Base-by-base conservation (phyloP, 1,140 invertebrate species). In the Drosophila prosaltans region DNA sequence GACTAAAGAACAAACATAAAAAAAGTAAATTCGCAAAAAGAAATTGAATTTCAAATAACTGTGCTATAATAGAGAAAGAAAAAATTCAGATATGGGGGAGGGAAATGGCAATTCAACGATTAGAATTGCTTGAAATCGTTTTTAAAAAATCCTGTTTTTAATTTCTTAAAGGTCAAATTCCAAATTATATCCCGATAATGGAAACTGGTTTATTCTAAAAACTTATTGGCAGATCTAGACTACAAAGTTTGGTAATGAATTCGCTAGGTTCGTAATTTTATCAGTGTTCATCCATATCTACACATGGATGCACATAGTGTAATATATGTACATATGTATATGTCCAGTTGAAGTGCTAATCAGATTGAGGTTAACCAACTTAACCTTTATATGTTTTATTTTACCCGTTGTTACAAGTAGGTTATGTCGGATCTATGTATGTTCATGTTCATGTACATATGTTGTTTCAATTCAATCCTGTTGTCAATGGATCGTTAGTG, bases 351-450 rank as follows among this genome's bases (percentile, higher is more conserved):
- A 5, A 4, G 32, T 36, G 32, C 32, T 36, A 36, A 36, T 36
- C 32, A 36, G 32, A 36, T 36, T 36, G 32, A 36, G 32, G 32
- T 36, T 36, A 1, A 36, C 6, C 32, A 36, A 36, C 32, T 36
- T 36, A 36, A 36, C 32, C 32, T 36, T 36, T 36, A 36, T 36
- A 36, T 36, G 6, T 4, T 36, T 36, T 36, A 36, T 36, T 26
- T 51, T 3, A 2, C 64, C 45, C 51, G 39, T 61, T 40, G 26
- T 85, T 85, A 3, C 82, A 86, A 82, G 82, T 86, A 78, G 81
- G 74, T 80, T 45, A 55, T 40, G 69, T 76, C 65, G 26, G 45
- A 30, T 71, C 45, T 73, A 55, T 16, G 16, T 16, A 16, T 16
- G 16, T 16, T 16, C 16, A 16, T 16, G 16, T 16, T 0, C 16